These are phyloP conservation scores for Platorchestia sp. DNA, from an alignment of 1,140 invertebrate species.

Conservation along the genomic window DNA sequence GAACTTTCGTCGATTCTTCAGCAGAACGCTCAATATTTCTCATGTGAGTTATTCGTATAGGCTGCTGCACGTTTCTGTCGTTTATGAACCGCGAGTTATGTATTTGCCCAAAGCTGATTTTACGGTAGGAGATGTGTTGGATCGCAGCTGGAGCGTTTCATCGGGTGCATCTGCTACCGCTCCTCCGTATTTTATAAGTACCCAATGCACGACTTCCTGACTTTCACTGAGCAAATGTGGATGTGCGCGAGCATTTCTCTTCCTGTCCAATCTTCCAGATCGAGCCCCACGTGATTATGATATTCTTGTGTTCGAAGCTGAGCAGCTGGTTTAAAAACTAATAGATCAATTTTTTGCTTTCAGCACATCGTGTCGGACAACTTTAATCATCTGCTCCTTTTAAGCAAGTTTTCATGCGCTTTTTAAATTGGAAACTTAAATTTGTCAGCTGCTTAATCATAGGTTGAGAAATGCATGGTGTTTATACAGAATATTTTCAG, in stretches of 20 bases:
- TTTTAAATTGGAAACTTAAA: background rate
- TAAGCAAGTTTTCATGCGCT: background rate
- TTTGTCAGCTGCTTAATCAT: background rate
- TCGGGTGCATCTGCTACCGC: background rate
- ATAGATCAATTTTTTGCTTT: background rate
- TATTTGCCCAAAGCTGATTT: background rate
- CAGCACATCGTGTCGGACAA: background rate
- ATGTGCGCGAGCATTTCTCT: background rate
- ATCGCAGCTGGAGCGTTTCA: background rate
- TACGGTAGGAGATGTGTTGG: background rate
- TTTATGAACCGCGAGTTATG: background rate
- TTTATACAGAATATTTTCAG: background rate
- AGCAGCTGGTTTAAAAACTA: background rate
- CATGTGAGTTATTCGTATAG: background rate
- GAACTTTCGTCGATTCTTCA: background rate
- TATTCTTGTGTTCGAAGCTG: background rate
- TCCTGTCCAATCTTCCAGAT: background rate
- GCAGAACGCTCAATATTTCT: background rate
- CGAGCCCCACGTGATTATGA: background rate
- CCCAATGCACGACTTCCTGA: slow-evolving; percentile 16
- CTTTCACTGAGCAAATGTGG: slow-evolving; percentile 35
- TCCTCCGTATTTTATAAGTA: background rate
- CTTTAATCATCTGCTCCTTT: background rate
- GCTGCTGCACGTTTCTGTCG: background rate
- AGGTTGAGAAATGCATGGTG: background rate